A percentile compares a stretch with the other conserved stretches of the same genome.
Evolutionary conservation across 1,140 invertebrate species (phyloP).

Genomic region (Scaptomyza pallida): DNA sequence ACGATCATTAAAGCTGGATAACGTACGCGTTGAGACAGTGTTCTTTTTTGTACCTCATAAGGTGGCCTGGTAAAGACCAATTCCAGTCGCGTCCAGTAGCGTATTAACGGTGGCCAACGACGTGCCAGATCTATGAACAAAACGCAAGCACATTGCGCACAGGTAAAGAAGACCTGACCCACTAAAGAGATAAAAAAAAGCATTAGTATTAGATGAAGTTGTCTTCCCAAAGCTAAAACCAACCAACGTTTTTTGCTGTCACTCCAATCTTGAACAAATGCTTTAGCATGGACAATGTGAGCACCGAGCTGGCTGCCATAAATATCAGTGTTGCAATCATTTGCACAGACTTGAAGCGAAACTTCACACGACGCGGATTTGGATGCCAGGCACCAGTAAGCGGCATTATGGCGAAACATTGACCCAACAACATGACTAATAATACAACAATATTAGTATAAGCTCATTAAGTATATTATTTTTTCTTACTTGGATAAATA

Average conservation of each 20-base stretch:
- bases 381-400: conserved; percentile 49
- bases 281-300: conserved; percentile 52
- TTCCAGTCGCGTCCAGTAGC: conserved; percentile 67
- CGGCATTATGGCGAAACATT: conserved; percentile 72
- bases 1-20: conserved; percentile 65
- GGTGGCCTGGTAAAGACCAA: conserved; percentile 62
- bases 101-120: conserved; percentile 67
- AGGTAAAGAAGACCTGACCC: conserved; percentile 66
- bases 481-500: conserved; percentile 57
- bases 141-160: conserved; percentile 50
- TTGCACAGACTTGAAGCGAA: conserved; percentile 59
- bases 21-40: conserved; percentile 55
- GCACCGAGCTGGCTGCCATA: conserved; percentile 41
- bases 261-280: conserved; percentile 62
- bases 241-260: conserved; percentile 76
- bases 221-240: neutral
- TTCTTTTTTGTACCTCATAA: conserved; percentile 55
- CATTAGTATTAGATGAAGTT: neutral
- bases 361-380: conserved; percentile 58
- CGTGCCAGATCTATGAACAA: conserved; percentile 60
- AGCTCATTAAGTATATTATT: neutral
- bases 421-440: conserved; percentile 72
- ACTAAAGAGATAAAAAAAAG: conserved; percentile 30
- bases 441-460: neutral
- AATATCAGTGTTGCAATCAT: conserved; percentile 56